Base-by-base conservation (phyloP, 2,888 invertebrate species). In the Ptychoptera contaminata region DNA sequence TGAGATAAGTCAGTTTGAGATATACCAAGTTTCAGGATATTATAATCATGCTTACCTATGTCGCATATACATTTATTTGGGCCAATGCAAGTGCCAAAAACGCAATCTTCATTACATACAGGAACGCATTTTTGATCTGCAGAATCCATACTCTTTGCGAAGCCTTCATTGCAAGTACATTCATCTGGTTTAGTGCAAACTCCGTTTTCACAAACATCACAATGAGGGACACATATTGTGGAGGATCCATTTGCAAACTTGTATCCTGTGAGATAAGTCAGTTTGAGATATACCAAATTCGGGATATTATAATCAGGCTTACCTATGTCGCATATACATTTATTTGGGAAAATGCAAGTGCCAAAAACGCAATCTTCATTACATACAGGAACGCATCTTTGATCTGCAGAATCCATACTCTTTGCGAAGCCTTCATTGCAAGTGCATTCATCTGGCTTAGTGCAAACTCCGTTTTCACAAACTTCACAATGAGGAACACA, bases 61-160 rank as follows among this genome's bases (percentile, higher is more conserved):
- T 76, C 77, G 57, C 87, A 87, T 54, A 81, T 74, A 60, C 87
- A 88, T 41, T 73, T 72, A 54, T 86, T 79, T 0, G 87, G 86
- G 39, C 78, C 80, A 12, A 78, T 67, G 56, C 88, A 88, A 16
- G 71, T 74, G 32, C 87, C 87, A 62, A 83, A 78, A 23, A 78
- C 66, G 57, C 86, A 85, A 42, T 74, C 68, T 46, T 77, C 70
- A 8, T 74, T 75, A 58, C 87, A 88, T 51, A 84, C 72, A 1
- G 87, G 81, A 52, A 79, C 70, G 58, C 86, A 86, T 46, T 71
- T 12, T 23, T 5, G 23, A 23, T 23, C 23, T 23, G 8, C 8
- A 11, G 31, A 30, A 9, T 23, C 23, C 7, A 8, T 10, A 8
- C 31, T 30, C 8, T 9, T 2, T 8, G 14, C 6, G 15, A 10